These are phyloP conservation scores for Phoeniculus purpureus DNA, from an alignment of 2,797 vertebrate genomes.

Conservation along the genomic window DNA sequence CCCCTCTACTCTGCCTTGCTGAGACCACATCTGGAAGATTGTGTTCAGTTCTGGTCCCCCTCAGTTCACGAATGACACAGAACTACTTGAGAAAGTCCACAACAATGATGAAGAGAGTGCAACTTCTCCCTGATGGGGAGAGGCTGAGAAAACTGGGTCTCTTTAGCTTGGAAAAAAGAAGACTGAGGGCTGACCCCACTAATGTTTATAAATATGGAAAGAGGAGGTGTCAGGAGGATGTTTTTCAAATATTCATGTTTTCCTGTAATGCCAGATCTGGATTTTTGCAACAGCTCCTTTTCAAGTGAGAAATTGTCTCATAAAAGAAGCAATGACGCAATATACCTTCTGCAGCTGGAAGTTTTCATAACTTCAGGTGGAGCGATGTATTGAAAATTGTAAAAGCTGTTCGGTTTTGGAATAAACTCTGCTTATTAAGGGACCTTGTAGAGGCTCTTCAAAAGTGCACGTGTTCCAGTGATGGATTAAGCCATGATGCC, in stretches of 20 bases:
- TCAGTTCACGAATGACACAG: no score
- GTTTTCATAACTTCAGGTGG: neutral
- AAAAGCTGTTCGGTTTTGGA: neutral
- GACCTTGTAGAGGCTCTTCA: neutral
- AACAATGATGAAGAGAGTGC: no score
- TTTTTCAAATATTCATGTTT: slow-evolving; percentile 43
- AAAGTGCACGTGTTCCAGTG: neutral
- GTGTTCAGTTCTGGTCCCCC: no score
- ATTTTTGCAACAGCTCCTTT: slow-evolving; percentile 7
- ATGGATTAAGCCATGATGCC: neutral
- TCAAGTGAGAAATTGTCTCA: slow-evolving; percentile 1
- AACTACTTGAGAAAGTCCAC: no score
- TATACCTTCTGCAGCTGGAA: neutral
- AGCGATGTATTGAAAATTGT: neutral
- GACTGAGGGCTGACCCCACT: no score
- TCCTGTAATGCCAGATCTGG: neutral
- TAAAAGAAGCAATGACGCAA: neutral
- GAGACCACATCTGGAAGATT: no score
- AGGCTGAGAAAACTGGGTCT: no score
- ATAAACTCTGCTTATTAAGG: neutral
- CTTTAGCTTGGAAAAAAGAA: no score
- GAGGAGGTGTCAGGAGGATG: no score
- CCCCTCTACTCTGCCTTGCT: no score
- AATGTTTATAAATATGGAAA: no score
- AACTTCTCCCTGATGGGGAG: no score